These are phyloP conservation scores for Theocolax elegans DNA, from an alignment of 1,140 invertebrate species.

Conservation along the genomic window DNA sequence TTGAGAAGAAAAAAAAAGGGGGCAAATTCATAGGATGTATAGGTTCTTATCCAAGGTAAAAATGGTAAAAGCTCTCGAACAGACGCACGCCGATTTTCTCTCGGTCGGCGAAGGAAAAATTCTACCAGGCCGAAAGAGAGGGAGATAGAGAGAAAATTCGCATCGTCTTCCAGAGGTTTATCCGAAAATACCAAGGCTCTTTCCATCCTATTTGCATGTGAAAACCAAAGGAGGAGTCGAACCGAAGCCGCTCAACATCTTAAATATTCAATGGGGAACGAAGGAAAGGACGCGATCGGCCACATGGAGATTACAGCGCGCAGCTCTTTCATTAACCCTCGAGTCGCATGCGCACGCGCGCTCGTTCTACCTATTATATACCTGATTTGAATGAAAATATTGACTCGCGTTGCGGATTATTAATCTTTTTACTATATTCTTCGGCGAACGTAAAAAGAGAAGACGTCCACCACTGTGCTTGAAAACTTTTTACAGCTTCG, in stretches of 20 bases:
- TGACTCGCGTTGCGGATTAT: too few species aligned
- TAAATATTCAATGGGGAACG: slow-evolving; percentile 64
- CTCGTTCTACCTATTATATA: too few species aligned
- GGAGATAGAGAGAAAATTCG: neutral
- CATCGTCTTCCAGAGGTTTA: neutral
- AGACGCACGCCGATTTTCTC: slow-evolving; percentile 4
- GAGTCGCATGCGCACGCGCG: slow-evolving; percentile 27
- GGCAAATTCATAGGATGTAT: too few species aligned
- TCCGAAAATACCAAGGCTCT: slow-evolving; percentile 3
- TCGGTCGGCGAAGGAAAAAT: neutral
- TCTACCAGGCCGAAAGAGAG: too few species aligned
- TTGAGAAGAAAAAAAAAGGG: too few species aligned
- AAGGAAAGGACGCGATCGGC: slow-evolving; percentile 55
- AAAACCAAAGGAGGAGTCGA: slow-evolving; percentile 62
- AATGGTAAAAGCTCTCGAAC: slow-evolving; percentile 10
- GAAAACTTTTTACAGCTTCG: too few species aligned
- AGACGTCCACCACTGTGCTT: too few species aligned
- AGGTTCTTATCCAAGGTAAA: neutral
- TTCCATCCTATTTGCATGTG: slow-evolving; percentile 62
- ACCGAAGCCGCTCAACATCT: slow-evolving; percentile 56
- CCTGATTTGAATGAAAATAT: too few species aligned
- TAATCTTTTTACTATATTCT: too few species aligned
- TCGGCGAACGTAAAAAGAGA: too few species aligned
- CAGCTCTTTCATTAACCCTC: slow-evolving; percentile 48
- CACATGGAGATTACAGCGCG: slow-evolving; percentile 63